Base-by-base conservation (phyloP, 2,797 vertebrate genomes). In the Nasua narica region DNA sequence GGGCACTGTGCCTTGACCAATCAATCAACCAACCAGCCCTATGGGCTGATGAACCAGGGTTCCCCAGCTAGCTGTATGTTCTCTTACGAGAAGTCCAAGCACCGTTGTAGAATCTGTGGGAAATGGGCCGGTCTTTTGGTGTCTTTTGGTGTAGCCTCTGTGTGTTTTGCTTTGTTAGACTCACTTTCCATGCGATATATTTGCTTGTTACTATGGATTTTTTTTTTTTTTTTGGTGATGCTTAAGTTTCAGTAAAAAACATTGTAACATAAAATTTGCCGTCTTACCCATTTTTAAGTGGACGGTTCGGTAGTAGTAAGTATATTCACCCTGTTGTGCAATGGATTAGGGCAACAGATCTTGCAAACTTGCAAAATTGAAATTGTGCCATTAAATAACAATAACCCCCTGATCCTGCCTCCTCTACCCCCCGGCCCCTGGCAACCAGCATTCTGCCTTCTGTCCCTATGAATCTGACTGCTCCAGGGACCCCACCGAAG, bases 121-220 rank as follows among this genome's bases (percentile, higher is more conserved):
- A 54, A 70, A 32, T 3, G 13, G 40, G 50, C 23, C 0, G 0
- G 1, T 43, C 9, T 2, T n/a, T n/a, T n/a, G n/a, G 0, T 16
- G 27, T 50, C 52, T 40, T 60, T 40, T 60, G 79, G 56, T 12
- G 19, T 25, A 5, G 13, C 15, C 29, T 40, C 40, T 43, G 11
- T 13, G 70, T 29, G 37, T 58, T 46, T 29, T 10, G 72, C 58
- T 87, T 67, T 67, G 32, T 25, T 21, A 15, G 13, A 19, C 14
- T 14, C 56, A 18, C 25, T 77, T 76, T 67, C n/a, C 84, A 62
- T 3, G 21, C 18, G 23, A n/a, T 11, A 16, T 52, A 29, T 25
- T 79, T 46, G 7, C 81, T 96, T 84, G 65, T 85, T 54, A n/a
- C 48, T 15, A 15, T 32, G n/a, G 50, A 37, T 40, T 19, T 16